Conservation (phyloP, 2,888 invertebrate species). For the Drosophila prolongata region DNA sequence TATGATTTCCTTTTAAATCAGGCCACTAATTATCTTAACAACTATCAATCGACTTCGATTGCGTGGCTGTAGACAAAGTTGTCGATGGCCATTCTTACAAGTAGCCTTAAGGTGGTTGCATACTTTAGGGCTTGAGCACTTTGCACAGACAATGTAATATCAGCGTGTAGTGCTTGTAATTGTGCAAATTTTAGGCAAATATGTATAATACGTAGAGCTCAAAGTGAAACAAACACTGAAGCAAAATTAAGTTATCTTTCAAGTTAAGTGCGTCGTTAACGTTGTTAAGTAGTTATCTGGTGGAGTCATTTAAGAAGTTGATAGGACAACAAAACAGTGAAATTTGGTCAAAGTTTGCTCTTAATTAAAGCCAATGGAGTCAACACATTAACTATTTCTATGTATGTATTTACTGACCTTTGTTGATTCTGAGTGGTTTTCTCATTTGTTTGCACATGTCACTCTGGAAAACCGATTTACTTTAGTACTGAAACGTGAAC, state of each 20-base stretch:
- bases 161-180: background rate
- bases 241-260: background rate
- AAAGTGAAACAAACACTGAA: background rate
- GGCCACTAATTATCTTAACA: conserved; percentile 2
- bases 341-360: background rate
- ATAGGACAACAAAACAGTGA: background rate
- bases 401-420: background rate
- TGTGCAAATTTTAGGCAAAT: background rate
- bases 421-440: background rate
- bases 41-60: conserved; percentile 4
- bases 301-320: background rate
- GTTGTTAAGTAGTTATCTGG: background rate
- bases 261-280: background rate
- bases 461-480: background rate
- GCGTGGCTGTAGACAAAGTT: background rate
- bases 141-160: conserved; percentile 1
- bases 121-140: conserved; percentile 54
- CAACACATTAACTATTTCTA: background rate
- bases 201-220: background rate
- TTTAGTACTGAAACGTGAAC: background rate
- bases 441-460: background rate
- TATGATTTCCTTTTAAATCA: background rate
- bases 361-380: background rate
- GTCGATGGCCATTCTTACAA: conserved; percentile 4
- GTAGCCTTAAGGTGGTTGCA: conserved; percentile 26